A percentile compares a stretch with the other conserved stretches of the same genome.
phyloP scores from a whole-genome alignment of 2,113 vertebrate genomes.

The Donacobius atricapilla region DNA sequence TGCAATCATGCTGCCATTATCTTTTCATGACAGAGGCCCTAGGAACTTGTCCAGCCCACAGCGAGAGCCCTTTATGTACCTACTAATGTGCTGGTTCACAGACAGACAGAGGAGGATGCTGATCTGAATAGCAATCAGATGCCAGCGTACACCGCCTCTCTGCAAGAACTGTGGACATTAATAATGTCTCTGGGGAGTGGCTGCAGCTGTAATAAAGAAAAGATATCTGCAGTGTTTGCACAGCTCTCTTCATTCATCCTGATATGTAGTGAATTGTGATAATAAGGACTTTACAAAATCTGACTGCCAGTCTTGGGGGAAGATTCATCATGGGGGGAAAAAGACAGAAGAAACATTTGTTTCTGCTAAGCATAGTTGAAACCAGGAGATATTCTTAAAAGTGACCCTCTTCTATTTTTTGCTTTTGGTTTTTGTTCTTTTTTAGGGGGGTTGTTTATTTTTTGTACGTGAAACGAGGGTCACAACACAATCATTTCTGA shows the following conservation, averaged over 20 bases:
- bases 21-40: neutral
- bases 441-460: neutral
- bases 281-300: slow-evolving; percentile 53
- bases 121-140: slow-evolving; percentile 69
- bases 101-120: slow-evolving; percentile 48
- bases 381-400: neutral
- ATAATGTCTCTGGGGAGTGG: slow-evolving; percentile 58
- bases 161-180: slow-evolving; percentile 38
- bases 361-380: neutral
- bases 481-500: neutral
- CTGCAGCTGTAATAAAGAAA: slow-evolving; percentile 57
- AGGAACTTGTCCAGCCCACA: slow-evolving; percentile 23
- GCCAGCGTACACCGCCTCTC: neutral
- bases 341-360: neutral
- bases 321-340: neutral
- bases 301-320: slow-evolving; percentile 26
- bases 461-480: neutral
- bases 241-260: slow-evolving; percentile 35
- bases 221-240: slow-evolving; percentile 22
- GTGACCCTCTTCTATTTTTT: neutral
- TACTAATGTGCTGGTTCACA: slow-evolving; percentile 53
- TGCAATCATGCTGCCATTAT: neutral
- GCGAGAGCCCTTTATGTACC: slow-evolving; percentile 53
- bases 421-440: neutral
- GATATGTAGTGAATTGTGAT: slow-evolving; percentile 16